Evolutionary conservation across 2,888 invertebrate species (phyloP), one percentile per base, ranked within the genome.

Genomic region (Eilema griseolum): DNA sequence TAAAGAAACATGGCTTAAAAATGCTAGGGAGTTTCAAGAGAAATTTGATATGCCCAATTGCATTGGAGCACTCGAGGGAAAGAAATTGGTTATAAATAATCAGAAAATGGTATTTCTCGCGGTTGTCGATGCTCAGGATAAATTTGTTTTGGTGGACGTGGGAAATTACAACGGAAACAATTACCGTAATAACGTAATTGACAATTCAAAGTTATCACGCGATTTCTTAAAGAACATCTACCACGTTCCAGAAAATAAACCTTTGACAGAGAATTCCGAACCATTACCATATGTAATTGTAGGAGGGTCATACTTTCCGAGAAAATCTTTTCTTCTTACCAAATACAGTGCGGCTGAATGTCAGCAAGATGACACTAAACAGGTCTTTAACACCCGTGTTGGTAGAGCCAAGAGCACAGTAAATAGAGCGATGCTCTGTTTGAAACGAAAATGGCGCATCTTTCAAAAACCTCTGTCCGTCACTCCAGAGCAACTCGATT

Each of bases 61-160:
- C 33, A 67, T 67, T 10, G 67, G 67, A 10, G 67, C 67, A 4
- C 26, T 67, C 7, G 67, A 67, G 14, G 67, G 61, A 24, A 67
- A 61, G 10, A 67, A 61, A 7, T 33, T 67, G 31, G 14, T 24
- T 1, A 31, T 61, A 10, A 52, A 67, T 23, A 14, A 56, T 1
- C 26, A 61, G 7, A 67, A 56, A 33, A 16, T 67, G 4, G 67
- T 61, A 31, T 33, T 67, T 12, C 52, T 67, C 1, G 67, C 67
- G 1, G 14, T 67, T 24, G 61, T 61, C 3, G 67, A 67, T 23
- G 67, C 67, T 33, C 16, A 11, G 3, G 61, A 61, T 10, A 46
- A 31, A 16, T 67, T 67, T 31, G 23, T 67, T 8, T 14, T 61
- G 12, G 52, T 62, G 0, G 67, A 67, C 14, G 41, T 67, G 61